These are phyloP conservation scores for Halictus ligatus DNA, from an alignment of 2,888 invertebrate genomes.

Conservation along the genomic window DNA sequence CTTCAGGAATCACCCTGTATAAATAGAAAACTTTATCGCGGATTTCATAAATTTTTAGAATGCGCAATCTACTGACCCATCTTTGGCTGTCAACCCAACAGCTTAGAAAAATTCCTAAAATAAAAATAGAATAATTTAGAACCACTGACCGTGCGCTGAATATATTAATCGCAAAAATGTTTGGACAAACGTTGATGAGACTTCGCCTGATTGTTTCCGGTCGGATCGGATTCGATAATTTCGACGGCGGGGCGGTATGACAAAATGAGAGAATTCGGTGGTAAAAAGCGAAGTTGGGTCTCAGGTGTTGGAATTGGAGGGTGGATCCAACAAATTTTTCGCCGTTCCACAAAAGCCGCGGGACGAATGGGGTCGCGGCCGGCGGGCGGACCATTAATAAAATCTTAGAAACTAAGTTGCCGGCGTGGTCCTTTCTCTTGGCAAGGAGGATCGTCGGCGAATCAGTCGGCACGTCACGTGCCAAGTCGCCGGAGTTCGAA, in stretches of 20 bases:
- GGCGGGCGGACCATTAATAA: neutral
- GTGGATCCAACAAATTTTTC: slow-evolving; percentile 6
- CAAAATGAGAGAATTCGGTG: neutral
- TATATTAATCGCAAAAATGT: neutral
- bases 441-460: slow-evolving; percentile 2
- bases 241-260: neutral
- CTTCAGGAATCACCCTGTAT: too few species aligned
- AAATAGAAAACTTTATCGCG: too few species aligned
- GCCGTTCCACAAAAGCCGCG: neutral
- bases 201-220: neutral
- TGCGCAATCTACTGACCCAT: too few species aligned
- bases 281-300: neutral
- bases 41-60: too few species aligned
- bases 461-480: slow-evolving; percentile 13
- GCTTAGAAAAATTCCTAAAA: neutral
- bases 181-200: neutral
- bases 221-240: neutral
- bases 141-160: neutral
- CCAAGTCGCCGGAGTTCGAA: slow-evolving; percentile 1
- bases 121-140: neutral
- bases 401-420: slow-evolving; percentile 8
- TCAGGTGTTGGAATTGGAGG: neutral
- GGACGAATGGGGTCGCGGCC: neutral
- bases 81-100: neutral
- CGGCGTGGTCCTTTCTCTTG: slow-evolving; percentile 6